Conservation (phyloP, 2,113 vertebrate genomes). For the Trochalopteron elliotii region DNA sequence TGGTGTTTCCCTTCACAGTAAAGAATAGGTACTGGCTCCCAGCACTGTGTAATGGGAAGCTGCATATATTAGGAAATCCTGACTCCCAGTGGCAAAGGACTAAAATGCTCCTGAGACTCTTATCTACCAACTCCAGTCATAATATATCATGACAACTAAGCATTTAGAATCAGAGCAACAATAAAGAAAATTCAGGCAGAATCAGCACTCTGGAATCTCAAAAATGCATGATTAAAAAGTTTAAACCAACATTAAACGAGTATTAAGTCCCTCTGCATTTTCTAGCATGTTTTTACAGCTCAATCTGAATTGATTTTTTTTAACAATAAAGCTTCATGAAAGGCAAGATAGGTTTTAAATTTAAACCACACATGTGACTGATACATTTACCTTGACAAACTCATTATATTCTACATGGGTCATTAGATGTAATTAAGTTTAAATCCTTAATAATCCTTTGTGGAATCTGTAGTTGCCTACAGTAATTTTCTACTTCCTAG, state of each 20-base stretch:
- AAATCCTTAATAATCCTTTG: background rate
- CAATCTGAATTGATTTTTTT: background rate
- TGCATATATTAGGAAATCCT: slow-evolving; percentile 7
- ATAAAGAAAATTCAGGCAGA: background rate
- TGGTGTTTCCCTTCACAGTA: background rate
- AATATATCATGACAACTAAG: rapidly evolving
- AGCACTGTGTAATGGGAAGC: background rate
- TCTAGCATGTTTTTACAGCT: background rate
- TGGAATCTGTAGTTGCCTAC: background rate
- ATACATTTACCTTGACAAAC: background rate
- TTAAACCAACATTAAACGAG: background rate
- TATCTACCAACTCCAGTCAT: background rate
- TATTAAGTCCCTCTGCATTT: background rate
- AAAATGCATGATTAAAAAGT: background rate
- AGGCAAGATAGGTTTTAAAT: background rate
- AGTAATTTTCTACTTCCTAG: background rate
- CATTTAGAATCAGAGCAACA: background rate
- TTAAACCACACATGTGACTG: background rate
- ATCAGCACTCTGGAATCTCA: background rate
- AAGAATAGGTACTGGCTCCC: background rate
- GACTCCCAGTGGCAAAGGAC: slow-evolving; percentile 24
- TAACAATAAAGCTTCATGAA: background rate
- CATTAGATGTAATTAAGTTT: background rate
- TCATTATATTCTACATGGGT: background rate
- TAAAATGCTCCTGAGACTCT: background rate